Conservation (phyloP, 2,888 invertebrate genomes). For the Dryomyza anilis region DNA sequence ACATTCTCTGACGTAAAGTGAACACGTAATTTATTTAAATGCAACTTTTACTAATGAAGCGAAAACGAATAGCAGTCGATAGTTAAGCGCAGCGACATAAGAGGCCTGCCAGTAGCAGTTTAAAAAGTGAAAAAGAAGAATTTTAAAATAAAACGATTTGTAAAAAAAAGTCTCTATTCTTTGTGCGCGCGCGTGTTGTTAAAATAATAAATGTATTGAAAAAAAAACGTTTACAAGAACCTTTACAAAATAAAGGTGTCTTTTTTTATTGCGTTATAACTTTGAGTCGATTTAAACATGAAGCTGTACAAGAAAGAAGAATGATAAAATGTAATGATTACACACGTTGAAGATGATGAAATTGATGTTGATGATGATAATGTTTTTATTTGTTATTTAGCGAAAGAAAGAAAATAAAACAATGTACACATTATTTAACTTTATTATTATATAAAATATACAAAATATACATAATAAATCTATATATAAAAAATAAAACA, state of each 20-base stretch:
- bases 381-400: conserved; percentile 28
- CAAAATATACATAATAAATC: conserved; percentile 24
- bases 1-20: conserved; percentile 9
- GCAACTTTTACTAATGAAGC: background rate
- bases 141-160: background rate
- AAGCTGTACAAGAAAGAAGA: background rate
- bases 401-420: conserved; percentile 27
- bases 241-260: background rate
- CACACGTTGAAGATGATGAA: background rate
- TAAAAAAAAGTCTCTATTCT: too few relatives aligned
- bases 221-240: background rate
- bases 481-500: too few relatives aligned
- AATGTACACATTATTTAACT: conserved; percentile 31
- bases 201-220: too few relatives aligned
- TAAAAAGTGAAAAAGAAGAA: background rate
- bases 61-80: too few relatives aligned
- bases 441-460: conserved; percentile 28
- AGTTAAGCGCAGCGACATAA: too few relatives aligned
- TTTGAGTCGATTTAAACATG: background rate
- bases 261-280: too few relatives aligned
- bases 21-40: background rate
- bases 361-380: conserved; percentile 1
- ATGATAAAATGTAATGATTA: background rate
- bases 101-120: too few relatives aligned
- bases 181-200: too few relatives aligned